Conservation (phyloP, 1,140 invertebrate genomes). For the Drosophila jambulina region DNA sequence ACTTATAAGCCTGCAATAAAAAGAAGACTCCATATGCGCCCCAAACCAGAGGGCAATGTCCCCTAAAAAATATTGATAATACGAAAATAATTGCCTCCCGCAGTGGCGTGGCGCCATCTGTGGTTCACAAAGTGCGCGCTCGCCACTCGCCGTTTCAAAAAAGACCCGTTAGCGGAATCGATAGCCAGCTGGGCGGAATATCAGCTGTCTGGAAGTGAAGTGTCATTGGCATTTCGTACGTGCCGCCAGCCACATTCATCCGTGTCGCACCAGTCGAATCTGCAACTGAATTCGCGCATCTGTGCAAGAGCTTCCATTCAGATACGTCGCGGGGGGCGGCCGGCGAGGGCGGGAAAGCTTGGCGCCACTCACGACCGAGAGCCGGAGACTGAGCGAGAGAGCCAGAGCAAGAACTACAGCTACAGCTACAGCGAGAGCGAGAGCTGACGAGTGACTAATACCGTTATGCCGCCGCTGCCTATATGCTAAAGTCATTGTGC, state of each 20-base stretch:
- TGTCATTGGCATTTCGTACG: conserved; percentile 13
- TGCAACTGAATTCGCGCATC: conserved; percentile 10
- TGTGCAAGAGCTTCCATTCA: conserved; percentile 16
- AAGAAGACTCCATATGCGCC: too few species aligned
- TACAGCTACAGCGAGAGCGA: background rate
- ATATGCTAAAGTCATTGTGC: conserved; percentile 15
- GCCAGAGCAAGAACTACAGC: background rate
- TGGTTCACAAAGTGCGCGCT: background rate
- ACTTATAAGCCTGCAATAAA: too few species aligned
- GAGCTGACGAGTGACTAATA: conserved; percentile 13
- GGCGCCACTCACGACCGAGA: conserved; percentile 11
- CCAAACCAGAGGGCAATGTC: too few species aligned
- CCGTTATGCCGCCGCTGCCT: conserved; percentile 14
- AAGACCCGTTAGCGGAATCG: conserved; percentile 12
- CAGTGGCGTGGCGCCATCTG: conserved; percentile 13
- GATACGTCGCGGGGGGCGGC: background rate
- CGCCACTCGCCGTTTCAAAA: background rate
- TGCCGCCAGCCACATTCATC: conserved; percentile 7
- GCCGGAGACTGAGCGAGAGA: background rate
- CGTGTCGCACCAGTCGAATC: too few species aligned
- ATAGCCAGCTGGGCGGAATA: conserved; percentile 10
- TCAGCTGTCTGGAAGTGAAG: conserved; percentile 22
- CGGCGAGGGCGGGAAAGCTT: conserved; percentile 1
- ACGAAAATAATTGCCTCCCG: background rate
- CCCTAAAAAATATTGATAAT: too few species aligned